These are phyloP conservation scores for Boulengeromyrus knoepffleri DNA, from an alignment of 2,113 vertebrate species.

Conservation along the genomic window DNA sequence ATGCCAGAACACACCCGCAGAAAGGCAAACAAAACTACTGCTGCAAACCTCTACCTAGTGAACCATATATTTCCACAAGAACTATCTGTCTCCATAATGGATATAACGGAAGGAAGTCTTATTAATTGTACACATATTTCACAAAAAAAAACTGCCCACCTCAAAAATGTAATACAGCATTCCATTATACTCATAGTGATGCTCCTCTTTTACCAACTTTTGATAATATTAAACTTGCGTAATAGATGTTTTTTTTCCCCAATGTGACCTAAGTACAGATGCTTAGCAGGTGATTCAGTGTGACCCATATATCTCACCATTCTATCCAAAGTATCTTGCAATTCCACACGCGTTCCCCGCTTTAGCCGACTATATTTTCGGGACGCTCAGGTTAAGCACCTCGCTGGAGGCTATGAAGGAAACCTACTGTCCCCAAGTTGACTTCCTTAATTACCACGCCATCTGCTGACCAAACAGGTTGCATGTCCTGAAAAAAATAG, in stretches of 20 bases:
- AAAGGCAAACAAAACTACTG: not conserved
- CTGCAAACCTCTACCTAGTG: not conserved
- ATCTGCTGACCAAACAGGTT: not conserved
- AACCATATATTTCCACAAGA: not conserved
- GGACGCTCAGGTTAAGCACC: not conserved
- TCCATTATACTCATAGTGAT: not conserved
- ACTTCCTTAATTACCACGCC: not conserved
- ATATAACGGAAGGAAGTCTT: not conserved
- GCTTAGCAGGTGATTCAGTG: not conserved
- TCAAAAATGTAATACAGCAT: not conserved
- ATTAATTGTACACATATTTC: not conserved
- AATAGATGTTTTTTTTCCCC: not conserved
- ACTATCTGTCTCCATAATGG: not conserved
- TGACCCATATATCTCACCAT: not conserved
- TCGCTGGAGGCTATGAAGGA: not conserved
- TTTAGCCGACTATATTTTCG: not conserved
- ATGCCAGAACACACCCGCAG: not conserved
- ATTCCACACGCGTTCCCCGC: not conserved
- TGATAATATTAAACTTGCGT: not conserved
- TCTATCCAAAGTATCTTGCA: not conserved
- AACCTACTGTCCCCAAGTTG: not conserved
- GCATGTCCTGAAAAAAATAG: not conserved
- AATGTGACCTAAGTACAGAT: not conserved
- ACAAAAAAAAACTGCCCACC: not conserved
- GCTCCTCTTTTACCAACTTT: not conserved